A percentile compares a stretch with the other conserved stretches of the same genome.
Evolutionary conservation across 2,113 vertebrate genomes (phyloP).

Genomic region (Phalacrocorax pelagicus): DNA sequence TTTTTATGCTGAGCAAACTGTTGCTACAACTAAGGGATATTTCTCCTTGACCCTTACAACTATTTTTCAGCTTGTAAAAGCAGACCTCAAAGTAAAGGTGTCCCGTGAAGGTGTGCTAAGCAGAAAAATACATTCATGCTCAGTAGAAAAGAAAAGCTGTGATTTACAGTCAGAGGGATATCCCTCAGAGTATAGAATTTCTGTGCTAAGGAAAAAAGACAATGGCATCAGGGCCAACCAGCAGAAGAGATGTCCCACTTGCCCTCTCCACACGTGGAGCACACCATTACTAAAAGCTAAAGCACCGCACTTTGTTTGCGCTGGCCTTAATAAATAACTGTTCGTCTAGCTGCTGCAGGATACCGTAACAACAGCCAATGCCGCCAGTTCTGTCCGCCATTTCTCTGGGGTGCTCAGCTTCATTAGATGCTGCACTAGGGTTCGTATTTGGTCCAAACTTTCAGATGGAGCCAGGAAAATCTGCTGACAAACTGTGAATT

Average conservation of each 20-base stretch:
- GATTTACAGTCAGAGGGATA: background rate
- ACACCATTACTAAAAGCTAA: background rate
- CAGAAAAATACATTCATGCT: background rate
- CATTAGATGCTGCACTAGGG: background rate
- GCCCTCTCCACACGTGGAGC: background rate
- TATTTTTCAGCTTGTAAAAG: background rate
- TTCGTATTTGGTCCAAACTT: background rate
- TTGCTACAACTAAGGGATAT: background rate
- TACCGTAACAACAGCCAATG: background rate
- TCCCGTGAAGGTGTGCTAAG: background rate
- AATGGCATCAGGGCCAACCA: background rate
- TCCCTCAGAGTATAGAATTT: background rate
- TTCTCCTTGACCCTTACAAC: background rate
- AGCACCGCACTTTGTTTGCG: fast-evolving
- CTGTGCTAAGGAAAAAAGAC: background rate
- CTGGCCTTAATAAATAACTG: background rate
- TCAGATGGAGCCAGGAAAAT: background rate
- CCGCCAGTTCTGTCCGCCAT: too few relatives aligned
- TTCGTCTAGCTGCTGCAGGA: background rate
- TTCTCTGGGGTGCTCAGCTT: background rate
- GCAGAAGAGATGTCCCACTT: background rate
- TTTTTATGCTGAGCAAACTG: background rate
- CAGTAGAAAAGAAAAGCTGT: background rate
- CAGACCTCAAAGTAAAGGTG: background rate
- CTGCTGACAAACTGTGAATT: background rate